phyloP scores from a whole-genome alignment of 2,888 invertebrate species.

The Drosophila lutescens region DNA sequence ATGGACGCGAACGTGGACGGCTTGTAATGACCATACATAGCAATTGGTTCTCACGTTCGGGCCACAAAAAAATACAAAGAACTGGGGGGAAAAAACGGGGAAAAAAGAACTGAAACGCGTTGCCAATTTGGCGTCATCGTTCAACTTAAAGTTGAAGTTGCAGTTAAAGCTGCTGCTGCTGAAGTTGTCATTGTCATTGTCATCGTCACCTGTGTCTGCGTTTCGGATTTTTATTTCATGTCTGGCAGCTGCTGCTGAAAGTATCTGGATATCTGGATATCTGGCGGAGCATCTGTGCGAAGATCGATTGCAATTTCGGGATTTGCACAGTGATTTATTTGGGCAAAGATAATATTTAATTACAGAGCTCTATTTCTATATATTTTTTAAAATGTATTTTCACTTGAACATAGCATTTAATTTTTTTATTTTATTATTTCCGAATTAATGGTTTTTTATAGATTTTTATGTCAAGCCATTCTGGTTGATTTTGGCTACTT shows the following conservation, averaged over 20 bases:
- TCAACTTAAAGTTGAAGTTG: constrained; percentile 31
- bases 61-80: constrained; percentile 20
- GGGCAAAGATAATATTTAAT: too few relatives aligned
- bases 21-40: constrained; percentile 78
- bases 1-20: constrained; percentile 49
- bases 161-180: constrained; percentile 25
- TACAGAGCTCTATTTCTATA: too few relatives aligned
- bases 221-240: constrained; percentile 21
- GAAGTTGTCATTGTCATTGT: constrained; percentile 46
- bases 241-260: constrained; percentile 21
- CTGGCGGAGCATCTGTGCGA: constrained; percentile 1
- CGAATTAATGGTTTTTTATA: too few relatives aligned
- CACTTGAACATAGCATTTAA: too few relatives aligned
- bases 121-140: constrained; percentile 79
- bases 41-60: constrained; percentile 78
- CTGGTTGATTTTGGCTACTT: too few relatives aligned
- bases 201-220: constrained; percentile 45
- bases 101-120: constrained; percentile 39
- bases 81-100: not conserved
- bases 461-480: too few relatives aligned
- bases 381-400: too few relatives aligned
- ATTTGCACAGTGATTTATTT: not conserved
- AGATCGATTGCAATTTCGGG: constrained; percentile 2
- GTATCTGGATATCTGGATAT: constrained; percentile 21
- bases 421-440: too few relatives aligned